Evolutionary conservation across 2,113 vertebrate species (phyloP).

Genomic region (Pleuronectes platessa): DNA sequence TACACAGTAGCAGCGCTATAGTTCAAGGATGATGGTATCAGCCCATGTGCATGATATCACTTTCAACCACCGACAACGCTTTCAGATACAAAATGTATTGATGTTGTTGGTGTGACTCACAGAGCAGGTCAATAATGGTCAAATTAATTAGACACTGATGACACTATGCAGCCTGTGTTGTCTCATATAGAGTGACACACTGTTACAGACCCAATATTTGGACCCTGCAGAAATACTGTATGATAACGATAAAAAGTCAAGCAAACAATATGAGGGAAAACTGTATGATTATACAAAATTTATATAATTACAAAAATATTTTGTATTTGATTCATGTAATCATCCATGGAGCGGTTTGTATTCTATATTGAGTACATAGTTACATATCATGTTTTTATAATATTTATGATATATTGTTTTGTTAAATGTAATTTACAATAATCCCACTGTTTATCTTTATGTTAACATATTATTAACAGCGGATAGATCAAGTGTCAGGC

Average conservation of each 20-base stretch:
- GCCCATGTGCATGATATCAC: constrained; percentile 8
- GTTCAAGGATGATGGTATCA: neutral
- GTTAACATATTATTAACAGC: too few species aligned
- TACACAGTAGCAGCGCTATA: too few species aligned
- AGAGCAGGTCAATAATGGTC: constrained; percentile 6
- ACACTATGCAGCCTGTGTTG: neutral
- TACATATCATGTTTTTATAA: too few species aligned
- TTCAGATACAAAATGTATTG: constrained; percentile 2
- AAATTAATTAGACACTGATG: constrained; percentile 18
- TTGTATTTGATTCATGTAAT: neutral
- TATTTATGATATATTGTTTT: neutral
- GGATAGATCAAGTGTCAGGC: too few species aligned
- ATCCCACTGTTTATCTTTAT: too few species aligned
- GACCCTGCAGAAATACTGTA: neutral
- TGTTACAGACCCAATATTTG: neutral
- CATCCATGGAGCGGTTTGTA: neutral
- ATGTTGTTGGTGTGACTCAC: constrained; percentile 5
- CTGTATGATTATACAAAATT: neutral
- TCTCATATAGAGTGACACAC: neutral
- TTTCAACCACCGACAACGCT: neutral
- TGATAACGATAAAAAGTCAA: neutral
- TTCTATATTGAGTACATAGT: neutral
- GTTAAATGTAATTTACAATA: too few species aligned
- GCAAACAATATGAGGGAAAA: neutral
- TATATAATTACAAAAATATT: neutral